Percentiles rank a stretch among this genome's conserved stretches.
Evolutionary conservation across 2,113 vertebrate species (phyloP).

Genomic region (Salvelinus namaycush): DNA sequence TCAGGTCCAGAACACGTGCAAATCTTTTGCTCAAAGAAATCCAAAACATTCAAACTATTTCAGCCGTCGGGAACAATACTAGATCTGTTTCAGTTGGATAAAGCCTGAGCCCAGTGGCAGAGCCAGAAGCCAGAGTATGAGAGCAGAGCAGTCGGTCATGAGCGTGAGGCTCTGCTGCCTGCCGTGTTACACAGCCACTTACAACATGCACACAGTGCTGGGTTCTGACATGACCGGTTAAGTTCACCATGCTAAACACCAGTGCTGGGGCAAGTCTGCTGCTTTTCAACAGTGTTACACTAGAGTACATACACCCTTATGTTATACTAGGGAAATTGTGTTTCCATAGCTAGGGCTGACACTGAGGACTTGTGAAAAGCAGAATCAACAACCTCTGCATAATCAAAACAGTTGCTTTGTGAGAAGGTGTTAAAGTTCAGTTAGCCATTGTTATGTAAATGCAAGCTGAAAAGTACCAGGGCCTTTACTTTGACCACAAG

Average conservation of each 20-base stretch:
- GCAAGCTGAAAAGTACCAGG: no score
- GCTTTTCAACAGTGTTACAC: no score
- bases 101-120: neutral
- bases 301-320: no score
- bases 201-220: neutral
- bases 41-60: slow-evolving; percentile 5
- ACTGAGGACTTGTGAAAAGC: no score
- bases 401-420: no score
- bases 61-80: slow-evolving; percentile 6
- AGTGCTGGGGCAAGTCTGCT: neutral
- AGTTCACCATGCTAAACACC: neutral
- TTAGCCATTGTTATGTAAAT: no score
- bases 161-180: neutral
- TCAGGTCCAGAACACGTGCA: neutral
- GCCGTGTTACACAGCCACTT: neutral
- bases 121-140: neutral
- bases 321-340: no score
- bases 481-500: no score
- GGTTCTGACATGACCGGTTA: neutral
- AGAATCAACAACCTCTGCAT: no score
- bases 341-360: no score
- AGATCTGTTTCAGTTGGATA: slow-evolving; percentile 1
- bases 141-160: neutral
- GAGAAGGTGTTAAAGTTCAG: no score
- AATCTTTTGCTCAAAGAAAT: slow-evolving; percentile 16